A percentile compares a stretch with the other conserved stretches of the same genome.
phyloP scores from a whole-genome alignment of 2,113 vertebrate species.

The Acrocephalus arundinaceus region DNA sequence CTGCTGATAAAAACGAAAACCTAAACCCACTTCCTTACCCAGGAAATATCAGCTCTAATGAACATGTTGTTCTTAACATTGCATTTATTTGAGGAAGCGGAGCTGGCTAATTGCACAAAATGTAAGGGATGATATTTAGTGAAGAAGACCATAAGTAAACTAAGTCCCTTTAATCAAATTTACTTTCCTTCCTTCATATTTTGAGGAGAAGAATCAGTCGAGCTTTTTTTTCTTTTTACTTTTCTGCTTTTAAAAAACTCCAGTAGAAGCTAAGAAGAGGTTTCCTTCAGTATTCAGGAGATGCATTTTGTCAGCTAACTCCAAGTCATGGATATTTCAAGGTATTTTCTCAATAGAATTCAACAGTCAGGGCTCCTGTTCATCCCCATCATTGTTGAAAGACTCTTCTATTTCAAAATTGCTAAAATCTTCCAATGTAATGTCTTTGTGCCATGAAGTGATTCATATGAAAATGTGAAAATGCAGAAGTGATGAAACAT shows the following conservation, averaged over 20 bases:
- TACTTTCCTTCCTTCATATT: neutral
- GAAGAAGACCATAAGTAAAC: neutral
- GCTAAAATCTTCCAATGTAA: neutral
- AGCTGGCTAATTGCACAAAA: neutral
- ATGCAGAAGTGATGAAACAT: neutral
- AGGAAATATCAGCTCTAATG: neutral
- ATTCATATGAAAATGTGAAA: neutral
- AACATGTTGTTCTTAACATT: neutral
- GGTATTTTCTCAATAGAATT: neutral
- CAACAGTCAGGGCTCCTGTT: neutral
- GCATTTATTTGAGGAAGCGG: slow-evolving; percentile 8
- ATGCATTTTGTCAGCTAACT: neutral
- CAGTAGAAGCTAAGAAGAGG: neutral
- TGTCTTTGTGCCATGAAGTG: neutral
- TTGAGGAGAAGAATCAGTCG: neutral
- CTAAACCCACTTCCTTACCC: neutral
- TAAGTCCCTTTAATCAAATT: neutral
- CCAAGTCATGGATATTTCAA: neutral
- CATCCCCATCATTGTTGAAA: neutral
- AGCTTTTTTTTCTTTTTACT: neutral
- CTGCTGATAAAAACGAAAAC: neutral
- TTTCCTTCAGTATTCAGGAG: neutral
- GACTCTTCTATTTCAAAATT: neutral
- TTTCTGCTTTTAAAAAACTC: neutral
- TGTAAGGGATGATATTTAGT: neutral